These are phyloP conservation scores for Tenthredo scrophulariae DNA, from an alignment of 2,888 invertebrate genomes.

Conservation along the genomic window DNA sequence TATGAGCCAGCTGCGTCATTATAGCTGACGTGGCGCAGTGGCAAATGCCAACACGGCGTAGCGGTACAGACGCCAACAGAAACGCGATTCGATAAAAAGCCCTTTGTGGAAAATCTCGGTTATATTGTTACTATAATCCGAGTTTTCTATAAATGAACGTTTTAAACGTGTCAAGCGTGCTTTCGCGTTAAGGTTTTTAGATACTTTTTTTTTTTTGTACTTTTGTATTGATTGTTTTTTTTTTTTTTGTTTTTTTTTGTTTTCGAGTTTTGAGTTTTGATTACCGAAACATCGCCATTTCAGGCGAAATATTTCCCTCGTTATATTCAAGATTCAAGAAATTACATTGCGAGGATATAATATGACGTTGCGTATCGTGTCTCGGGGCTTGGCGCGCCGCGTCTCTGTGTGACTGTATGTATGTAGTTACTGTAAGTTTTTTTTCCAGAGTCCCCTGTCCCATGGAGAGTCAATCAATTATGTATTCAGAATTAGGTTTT, in stretches of 20 bases:
- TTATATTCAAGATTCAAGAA: slow-evolving; percentile 7
- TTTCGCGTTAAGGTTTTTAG: slow-evolving; percentile 8
- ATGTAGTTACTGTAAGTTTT: slow-evolving; percentile 30
- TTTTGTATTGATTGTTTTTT: background rate
- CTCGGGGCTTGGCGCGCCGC: slow-evolving; percentile 30
- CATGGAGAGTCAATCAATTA: slow-evolving; percentile 34
- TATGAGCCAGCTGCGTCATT: slow-evolving; percentile 66
- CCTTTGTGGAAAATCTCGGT: slow-evolving; percentile 30
- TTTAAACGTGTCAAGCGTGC: slow-evolving; percentile 38
- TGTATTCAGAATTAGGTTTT: slow-evolving; percentile 37
- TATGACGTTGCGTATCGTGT: slow-evolving; percentile 36
- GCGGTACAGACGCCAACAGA: slow-evolving; percentile 29
- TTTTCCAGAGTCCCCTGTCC: slow-evolving; percentile 37
- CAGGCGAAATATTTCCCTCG: slow-evolving; percentile 17
- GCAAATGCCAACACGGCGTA: slow-evolving; percentile 46
- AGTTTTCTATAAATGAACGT: slow-evolving; percentile 39
- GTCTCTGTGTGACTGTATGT: slow-evolving; percentile 38
- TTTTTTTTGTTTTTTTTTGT: background rate
- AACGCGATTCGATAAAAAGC: slow-evolving; percentile 44
- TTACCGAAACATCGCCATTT: slow-evolving; percentile 33
- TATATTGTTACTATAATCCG: slow-evolving; percentile 11
- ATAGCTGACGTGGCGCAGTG: slow-evolving; percentile 69
- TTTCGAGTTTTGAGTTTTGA: background rate
- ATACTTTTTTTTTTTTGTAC: slow-evolving; percentile 7
- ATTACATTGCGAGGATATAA: slow-evolving; percentile 33